Base-by-base conservation (phyloP, 2,888 invertebrate genomes). In the Malthinus seriepunctatus region DNA sequence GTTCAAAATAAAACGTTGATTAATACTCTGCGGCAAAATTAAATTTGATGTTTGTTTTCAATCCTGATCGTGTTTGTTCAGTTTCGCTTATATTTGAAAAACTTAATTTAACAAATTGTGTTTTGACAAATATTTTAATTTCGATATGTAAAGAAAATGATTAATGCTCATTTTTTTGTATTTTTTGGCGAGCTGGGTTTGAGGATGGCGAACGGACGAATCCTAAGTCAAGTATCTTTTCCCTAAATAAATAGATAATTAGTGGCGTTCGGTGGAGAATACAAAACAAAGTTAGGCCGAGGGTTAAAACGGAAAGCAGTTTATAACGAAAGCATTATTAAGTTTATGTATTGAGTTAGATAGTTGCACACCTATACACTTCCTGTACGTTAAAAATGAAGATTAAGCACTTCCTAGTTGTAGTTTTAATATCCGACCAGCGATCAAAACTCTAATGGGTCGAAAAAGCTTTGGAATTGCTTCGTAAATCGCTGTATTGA, bases 21-120 rank as follows among this genome's bases (percentile, higher is more conserved):
- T 54, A 54, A 47, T 54, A 54, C 54, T 54, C 54, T 48, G 54
- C 54, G 54, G 54, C 47, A 54, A 54, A 52, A 54, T 54, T 54
- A 54, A 54, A 54, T 54, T 54, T 54, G 54, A 54, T 54, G 54
- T 54, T 54, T 54, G 54, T 54, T 54, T 54, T 54, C 54, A 54
- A 54, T 54, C 54, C 48, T 48, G 54, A 54, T 54, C 47, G 48
- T 54, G 33, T 54, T 54, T 54, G 54, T 54, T 39, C 54, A 32
- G 54, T 46, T 45, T 35, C 11, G 46, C 34, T 32, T 47, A 48
- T 54, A 47, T 38, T 32, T 11, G 39, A 42, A 48, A 47, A 46
- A 38, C 38, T 54, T 47, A 47, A 54, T 54, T 54, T 54, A 10
- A 23, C 23, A 5, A 23, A 23, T 5, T 2, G 2, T 3, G 23